Conservation (phyloP, 2,113 vertebrate genomes). For the Pyxicephalus adspersus region DNA sequence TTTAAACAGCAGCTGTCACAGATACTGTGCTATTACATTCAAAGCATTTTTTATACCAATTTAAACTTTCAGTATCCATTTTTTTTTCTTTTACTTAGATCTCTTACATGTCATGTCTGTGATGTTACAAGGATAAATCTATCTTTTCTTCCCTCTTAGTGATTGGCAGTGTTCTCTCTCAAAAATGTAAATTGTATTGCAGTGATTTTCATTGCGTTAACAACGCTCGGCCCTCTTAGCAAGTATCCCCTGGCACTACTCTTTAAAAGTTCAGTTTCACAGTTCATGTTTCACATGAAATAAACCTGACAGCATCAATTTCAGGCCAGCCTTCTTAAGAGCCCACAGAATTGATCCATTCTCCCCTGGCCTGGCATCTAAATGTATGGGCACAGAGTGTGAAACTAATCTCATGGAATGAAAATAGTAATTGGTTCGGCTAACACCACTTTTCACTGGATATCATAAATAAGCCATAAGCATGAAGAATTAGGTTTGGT, state of each 20-base stretch:
- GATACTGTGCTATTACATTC: not conserved
- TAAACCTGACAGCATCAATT: slow-evolving; percentile 61
- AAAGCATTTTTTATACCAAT: not conserved
- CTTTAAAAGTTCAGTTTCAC: slow-evolving; percentile 44
- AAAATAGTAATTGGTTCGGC: not conserved
- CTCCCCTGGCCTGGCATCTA: slow-evolving; percentile 4
- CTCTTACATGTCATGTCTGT: not conserved
- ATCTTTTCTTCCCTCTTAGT: not conserved
- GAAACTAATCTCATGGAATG: slow-evolving; percentile 34
- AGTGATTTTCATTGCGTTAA: slow-evolving; percentile 15
- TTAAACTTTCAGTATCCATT: not conserved
- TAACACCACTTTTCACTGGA: slow-evolving; percentile 11
- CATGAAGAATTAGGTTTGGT: slow-evolving; percentile 3
- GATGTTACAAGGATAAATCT: not conserved
- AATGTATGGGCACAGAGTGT: slow-evolving; percentile 33
- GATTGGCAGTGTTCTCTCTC: not conserved
- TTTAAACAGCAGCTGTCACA: not conserved
- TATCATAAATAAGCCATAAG: not conserved
- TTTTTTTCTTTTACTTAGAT: not conserved
- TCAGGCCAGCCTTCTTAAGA: slow-evolving; percentile 58
- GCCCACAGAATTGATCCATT: slow-evolving; percentile 37
- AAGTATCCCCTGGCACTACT: slow-evolving; percentile 32
- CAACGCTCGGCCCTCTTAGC: slow-evolving; percentile 35
- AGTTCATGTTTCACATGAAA: slow-evolving; percentile 57
- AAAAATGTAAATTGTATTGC: slow-evolving; percentile 6